Conservation (phyloP, 1,140 invertebrate genomes). For the Leptinotarsa undecemlineata region DNA sequence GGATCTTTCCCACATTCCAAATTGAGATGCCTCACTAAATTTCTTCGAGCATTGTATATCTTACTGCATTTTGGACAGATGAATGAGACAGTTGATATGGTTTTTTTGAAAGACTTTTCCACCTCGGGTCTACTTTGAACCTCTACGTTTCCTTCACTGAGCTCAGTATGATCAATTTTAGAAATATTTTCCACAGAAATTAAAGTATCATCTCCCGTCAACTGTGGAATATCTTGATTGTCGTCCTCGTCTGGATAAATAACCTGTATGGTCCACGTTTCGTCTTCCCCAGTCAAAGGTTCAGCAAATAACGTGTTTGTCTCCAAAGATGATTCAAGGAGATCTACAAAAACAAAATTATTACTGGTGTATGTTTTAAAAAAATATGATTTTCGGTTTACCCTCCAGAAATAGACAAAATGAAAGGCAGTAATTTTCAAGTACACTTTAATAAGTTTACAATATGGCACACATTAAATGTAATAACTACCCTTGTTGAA, state of each 20-base stretch:
- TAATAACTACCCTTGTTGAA: no score
- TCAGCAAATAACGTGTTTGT: conserved; percentile 28
- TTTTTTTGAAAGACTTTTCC: background rate
- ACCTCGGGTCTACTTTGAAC: conserved; percentile 4
- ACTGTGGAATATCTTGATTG: conserved; percentile 13
- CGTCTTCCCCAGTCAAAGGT: conserved; percentile 27
- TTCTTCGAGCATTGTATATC: conserved; percentile 60
- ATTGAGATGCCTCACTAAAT: conserved; percentile 59
- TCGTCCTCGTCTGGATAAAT: conserved; percentile 41
- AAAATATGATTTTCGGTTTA: no score
- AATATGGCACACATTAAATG: no score
- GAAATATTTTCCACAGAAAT: conserved; percentile 21
- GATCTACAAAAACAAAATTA: conserved; percentile 18
- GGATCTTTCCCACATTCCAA: conserved; percentile 61
- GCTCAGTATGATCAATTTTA: background rate
- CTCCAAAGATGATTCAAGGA: conserved; percentile 26
- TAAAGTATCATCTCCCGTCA: conserved; percentile 36
- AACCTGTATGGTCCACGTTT: conserved; percentile 45
- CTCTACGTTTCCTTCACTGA: conserved; percentile 1
- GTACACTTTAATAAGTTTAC: no score
- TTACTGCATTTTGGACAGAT: conserved; percentile 47
- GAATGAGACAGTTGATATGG: conserved; percentile 23
- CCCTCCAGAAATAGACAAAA: no score
- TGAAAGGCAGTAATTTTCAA: no score
- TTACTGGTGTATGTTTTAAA: background rate